Base-by-base conservation (phyloP, 2,113 vertebrate species). In the Pavo muticus region DNA sequence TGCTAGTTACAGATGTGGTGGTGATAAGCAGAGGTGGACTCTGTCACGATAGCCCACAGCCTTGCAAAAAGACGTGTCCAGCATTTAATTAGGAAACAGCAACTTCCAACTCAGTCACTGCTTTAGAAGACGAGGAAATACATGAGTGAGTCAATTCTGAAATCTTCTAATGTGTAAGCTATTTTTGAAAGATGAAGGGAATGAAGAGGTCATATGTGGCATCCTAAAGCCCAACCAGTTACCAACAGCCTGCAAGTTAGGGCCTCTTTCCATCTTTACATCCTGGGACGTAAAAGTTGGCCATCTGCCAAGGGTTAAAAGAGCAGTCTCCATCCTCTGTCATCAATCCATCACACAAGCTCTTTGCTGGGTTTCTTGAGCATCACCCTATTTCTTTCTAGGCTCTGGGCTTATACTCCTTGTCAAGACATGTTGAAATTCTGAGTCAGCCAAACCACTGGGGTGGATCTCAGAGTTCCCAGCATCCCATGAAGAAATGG, bases 31-130 rank as follows among this genome's bases (percentile, higher is more conserved):
- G n/a, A 71, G 52, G n/a, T 27, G 37, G 75, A 40, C 48, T 71
- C 50, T 14, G 48, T 11, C 1, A 3, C 0, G 1, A 81, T 9
- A 84, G 48, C 0, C 2, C 13, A 15, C 5, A 48, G 7, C 18
- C 39, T 42, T 19, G 12, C 44, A 23, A 75, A 69, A 47, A 75
- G 50, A 16, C 0, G 1, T 65, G n/a, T 40, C 52, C 37, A 42
- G 59, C 2, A 10, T 19, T 76, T 50, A 21, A 13, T 61, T 65
- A 71, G 14, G 19, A 54, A 80, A 23, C 32, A 65, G 29, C 45
- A 87, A 47, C 35, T 77, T 68, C 71, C 77, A 67, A 42, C 52
- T 56, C 59, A 25, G 4, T 30, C 50, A 37, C 44, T 18, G 35
- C 30, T 48, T 81, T 60, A 32, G n/a, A 18, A 61, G 59, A 71